phyloP scores from a whole-genome alignment of 1,140 invertebrate species.

The Agraylea sexmaculata region DNA sequence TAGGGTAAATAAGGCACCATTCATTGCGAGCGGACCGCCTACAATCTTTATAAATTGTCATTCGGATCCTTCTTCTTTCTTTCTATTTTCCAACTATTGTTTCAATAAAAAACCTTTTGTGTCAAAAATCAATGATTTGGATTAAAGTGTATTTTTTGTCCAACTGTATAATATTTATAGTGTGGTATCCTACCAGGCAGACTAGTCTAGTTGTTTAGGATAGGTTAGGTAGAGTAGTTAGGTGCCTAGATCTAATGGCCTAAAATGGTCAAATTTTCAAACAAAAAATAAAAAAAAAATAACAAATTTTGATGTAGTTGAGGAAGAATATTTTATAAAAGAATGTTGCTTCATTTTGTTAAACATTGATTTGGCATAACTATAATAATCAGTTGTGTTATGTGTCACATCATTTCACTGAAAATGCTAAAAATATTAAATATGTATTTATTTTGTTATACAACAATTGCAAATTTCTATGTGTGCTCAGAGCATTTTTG shows the following conservation, averaged over 20 bases:
- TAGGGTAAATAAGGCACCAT: constrained; percentile 12
- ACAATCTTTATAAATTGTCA: constrained; percentile 11
- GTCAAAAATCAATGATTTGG: constrained; percentile 11
- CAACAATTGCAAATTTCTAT: constrained; percentile 45
- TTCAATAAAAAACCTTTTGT: constrained; percentile 12
- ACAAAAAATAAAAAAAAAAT: constrained; percentile 28
- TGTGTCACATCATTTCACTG: constrained; percentile 14
- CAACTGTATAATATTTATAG: constrained; percentile 41
- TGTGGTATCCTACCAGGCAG: constrained; percentile 41
- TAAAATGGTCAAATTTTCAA: constrained; percentile 12
- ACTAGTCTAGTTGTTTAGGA: constrained; percentile 38
- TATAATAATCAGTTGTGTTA: constrained; percentile 35
- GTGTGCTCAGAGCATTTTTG: constrained; percentile 42
- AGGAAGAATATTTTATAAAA: constrained; percentile 44
- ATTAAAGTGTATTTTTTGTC: constrained; percentile 33
- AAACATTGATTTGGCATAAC: constrained; percentile 41
- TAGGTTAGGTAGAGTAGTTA: constrained; percentile 19
- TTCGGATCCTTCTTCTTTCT: constrained; percentile 8
- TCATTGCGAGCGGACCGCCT: constrained; percentile 5
- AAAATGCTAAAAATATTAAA: constrained; percentile 24
- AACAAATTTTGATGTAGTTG: constrained; percentile 42
- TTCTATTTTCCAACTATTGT: constrained; percentile 7
- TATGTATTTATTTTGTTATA: constrained; percentile 47
- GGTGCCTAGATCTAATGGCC: constrained; percentile 15
- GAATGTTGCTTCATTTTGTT: constrained; percentile 44